Conservation (phyloP, 2,888 invertebrate genomes). For the Liopterus haemorrhoidalis region DNA sequence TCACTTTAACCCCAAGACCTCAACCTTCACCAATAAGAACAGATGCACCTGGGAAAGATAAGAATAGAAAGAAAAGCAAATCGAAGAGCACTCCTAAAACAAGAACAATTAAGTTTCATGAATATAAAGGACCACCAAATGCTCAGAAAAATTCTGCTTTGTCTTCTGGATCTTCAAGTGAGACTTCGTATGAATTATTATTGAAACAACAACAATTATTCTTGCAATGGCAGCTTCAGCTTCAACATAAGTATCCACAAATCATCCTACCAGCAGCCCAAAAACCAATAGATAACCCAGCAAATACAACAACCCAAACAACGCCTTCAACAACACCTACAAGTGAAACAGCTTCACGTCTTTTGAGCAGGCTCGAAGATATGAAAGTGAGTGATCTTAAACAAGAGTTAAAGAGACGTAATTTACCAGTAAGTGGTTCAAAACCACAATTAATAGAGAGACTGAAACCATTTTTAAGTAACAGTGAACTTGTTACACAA, state of each 20-base stretch:
- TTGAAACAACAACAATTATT: conserved; percentile 92
- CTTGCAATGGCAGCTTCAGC: conserved; percentile 78
- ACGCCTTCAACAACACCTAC: conserved; percentile 43
- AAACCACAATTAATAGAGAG: conserved; percentile 93
- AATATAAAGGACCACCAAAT: conserved; percentile 90
- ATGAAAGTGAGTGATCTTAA: conserved; percentile 95
- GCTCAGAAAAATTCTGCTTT: conserved; percentile 67
- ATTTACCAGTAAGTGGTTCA: conserved; percentile 90
- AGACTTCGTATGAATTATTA: conserved; percentile 85
- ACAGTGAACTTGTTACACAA: conserved; percentile 43
- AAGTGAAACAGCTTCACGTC: conserved; percentile 41
- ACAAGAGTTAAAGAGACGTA: conserved; percentile 87
- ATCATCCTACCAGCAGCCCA: conserved; percentile 72
- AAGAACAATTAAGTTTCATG: conserved; percentile 92
- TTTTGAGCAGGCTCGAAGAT: conserved; percentile 73
- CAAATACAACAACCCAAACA: conserved; percentile 31
- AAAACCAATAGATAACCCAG: conserved; percentile 27
- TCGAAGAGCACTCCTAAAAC: conserved; percentile 75
- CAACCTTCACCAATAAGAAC: conserved; percentile 43
- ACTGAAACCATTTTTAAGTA: conserved; percentile 64
- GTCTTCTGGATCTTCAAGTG: conserved; percentile 51
- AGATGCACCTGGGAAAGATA: conserved; percentile 67
- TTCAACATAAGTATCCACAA: conserved; percentile 77
- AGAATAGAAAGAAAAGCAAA: conserved; percentile 75
- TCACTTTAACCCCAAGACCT: conserved; percentile 48